phyloP scores from a whole-genome alignment of 2,113 vertebrate species.

The Gnathonemus longibarbis region DNA sequence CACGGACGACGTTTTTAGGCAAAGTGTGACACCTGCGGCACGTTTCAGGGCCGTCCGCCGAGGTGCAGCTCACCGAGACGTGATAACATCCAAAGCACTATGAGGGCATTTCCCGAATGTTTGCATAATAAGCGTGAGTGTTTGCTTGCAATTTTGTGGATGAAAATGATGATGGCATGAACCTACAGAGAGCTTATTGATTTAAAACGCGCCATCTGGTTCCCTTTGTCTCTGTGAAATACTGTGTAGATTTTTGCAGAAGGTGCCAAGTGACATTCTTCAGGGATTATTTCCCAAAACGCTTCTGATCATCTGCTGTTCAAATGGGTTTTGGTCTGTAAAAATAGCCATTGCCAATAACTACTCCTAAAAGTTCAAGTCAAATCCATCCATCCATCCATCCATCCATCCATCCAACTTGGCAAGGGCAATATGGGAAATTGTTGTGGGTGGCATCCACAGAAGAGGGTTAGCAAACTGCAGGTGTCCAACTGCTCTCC shows the following conservation, averaged over 20 bases:
- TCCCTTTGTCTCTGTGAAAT: background rate
- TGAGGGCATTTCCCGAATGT: background rate
- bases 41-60: background rate
- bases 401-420: background rate
- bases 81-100: background rate
- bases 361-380: background rate
- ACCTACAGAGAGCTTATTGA: background rate
- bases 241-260: background rate
- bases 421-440: no score
- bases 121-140: background rate
- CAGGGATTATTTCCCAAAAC: background rate
- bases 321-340: background rate
- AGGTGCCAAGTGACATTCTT: background rate
- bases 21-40: background rate
- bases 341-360: background rate
- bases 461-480: no score
- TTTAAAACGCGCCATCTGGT: background rate
- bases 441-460: no score
- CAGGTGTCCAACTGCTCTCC: no score
- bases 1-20: background rate
- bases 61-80: background rate
- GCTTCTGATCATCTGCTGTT: background rate
- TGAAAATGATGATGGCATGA: background rate
- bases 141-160: background rate
- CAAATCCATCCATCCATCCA: background rate